phyloP scores from a whole-genome alignment of 1,140 invertebrate genomes.

The Drosophila sulfurigaster region DNA sequence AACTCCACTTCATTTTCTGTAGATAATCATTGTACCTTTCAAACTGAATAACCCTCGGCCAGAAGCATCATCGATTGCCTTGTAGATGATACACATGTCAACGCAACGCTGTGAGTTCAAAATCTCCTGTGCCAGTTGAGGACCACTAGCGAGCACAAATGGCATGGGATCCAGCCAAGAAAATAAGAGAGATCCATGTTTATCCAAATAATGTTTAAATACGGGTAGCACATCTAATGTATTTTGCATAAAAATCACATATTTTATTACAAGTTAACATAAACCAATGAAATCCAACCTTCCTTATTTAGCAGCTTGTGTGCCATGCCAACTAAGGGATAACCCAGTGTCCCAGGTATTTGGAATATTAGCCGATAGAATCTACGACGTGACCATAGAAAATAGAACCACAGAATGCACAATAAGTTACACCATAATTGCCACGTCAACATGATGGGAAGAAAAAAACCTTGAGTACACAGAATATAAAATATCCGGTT shows the following conservation, averaged over 20 bases:
- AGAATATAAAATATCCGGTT: neutral
- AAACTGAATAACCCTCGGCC: constrained; percentile 69
- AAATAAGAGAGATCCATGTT: constrained; percentile 58
- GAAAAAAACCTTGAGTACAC: neutral
- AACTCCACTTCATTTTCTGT: neutral
- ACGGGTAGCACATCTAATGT: constrained; percentile 61
- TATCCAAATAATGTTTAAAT: constrained; percentile 54
- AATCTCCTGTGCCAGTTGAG: constrained; percentile 72
- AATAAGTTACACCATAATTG: constrained; percentile 56
- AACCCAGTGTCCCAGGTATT: constrained; percentile 72
- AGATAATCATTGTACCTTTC: constrained; percentile 34
- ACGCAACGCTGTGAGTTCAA: constrained; percentile 74
- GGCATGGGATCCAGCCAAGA: constrained; percentile 78
- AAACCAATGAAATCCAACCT: constrained; percentile 43
- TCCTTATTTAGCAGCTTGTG: constrained; percentile 60
- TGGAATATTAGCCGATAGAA: constrained; percentile 69
- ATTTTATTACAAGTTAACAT: neutral
- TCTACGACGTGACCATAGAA: constrained; percentile 74
- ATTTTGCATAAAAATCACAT: constrained; percentile 17
- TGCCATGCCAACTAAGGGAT: constrained; percentile 77
- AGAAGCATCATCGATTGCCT: constrained; percentile 67
- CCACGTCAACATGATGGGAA: constrained; percentile 60
- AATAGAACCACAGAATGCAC: constrained; percentile 66
- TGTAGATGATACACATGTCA: constrained; percentile 75
- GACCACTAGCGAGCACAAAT: constrained; percentile 65